A percentile compares a stretch with the other conserved stretches of the same genome.
These are phyloP conservation scores for Loxodonta africana DNA, from an alignment of 2,113 vertebrate genomes.

Conservation along the genomic window DNA sequence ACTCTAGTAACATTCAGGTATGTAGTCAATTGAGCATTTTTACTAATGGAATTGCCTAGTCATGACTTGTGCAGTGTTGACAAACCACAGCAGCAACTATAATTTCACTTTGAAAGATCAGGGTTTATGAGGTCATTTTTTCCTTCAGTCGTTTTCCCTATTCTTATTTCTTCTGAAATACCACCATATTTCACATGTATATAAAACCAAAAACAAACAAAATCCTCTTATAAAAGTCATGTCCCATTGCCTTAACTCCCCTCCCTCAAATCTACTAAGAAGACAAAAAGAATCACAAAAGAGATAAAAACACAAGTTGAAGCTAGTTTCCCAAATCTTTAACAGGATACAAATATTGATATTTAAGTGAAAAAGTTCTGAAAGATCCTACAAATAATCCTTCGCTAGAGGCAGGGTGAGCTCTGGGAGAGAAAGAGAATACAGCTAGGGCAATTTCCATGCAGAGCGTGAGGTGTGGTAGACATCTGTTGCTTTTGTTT, in stretches of 20 bases:
- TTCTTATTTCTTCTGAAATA: conserved; percentile 1
- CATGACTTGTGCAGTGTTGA: not conserved
- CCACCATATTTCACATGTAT: conserved; percentile 7
- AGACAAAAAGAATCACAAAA: not conserved
- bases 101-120: not conserved
- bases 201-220: conserved; percentile 20
- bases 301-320: not conserved
- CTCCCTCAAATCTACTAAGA: not conserved
- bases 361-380: not conserved
- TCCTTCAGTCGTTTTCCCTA: not conserved
- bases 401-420: not conserved
- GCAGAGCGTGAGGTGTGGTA: conserved; percentile 22
- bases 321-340: not conserved
- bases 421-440: not conserved
- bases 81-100: not conserved
- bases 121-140: not conserved
- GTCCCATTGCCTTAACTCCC: not conserved
- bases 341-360: not conserved
- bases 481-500: conserved; percentile 70
- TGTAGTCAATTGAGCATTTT: not conserved
- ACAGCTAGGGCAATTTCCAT: conserved; percentile 46
- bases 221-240: conserved; percentile 43
- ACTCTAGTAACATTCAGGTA: not conserved
- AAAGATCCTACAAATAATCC: not conserved
- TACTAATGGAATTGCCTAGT: not conserved